A percentile compares a stretch with the other conserved stretches of the same genome.
Evolutionary conservation across 2,797 vertebrate species (phyloP).

Genomic region (Bradypodion pumilum): DNA sequence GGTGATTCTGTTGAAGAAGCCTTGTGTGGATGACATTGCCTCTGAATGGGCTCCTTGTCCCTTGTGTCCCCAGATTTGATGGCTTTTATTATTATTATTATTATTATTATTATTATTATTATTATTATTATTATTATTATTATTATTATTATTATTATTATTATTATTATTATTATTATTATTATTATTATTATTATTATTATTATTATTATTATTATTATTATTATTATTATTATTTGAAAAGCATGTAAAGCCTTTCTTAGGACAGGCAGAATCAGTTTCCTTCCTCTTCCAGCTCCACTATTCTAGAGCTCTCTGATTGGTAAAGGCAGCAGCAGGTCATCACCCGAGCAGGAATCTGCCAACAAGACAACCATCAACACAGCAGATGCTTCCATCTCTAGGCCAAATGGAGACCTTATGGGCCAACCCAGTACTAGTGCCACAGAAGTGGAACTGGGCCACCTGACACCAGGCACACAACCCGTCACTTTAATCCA

Average conservation of each 20-base stretch:
- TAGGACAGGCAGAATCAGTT: conserved; percentile 15
- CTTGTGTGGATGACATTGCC: neutral
- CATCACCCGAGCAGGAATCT: conserved; percentile 60
- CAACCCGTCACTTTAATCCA: conserved; percentile 52
- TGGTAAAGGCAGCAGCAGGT: conserved; percentile 61
- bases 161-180: too few relatives aligned
- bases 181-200: too few relatives aligned
- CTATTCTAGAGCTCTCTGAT: conserved; percentile 39
- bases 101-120: too few relatives aligned
- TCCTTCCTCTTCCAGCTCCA: conserved; percentile 41
- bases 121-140: too few relatives aligned
- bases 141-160: too few relatives aligned
- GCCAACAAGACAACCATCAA: conserved; percentile 71
- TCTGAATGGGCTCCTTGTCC: neutral
- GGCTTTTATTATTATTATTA: too few relatives aligned
- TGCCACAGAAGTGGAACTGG: conserved; percentile 70
- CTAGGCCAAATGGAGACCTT: conserved; percentile 71
- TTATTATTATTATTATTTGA: too few relatives aligned
- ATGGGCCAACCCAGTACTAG: conserved; percentile 64
- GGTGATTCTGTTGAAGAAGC: neutral
- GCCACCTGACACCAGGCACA: conserved; percentile 62
- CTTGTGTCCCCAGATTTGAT: neutral
- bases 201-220: too few relatives aligned
- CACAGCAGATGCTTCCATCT: conserved; percentile 76
- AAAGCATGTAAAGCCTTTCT: conserved; percentile 21